phyloP scores from a whole-genome alignment of 2,888 invertebrate genomes.

The Adelphocoris suturalis region DNA sequence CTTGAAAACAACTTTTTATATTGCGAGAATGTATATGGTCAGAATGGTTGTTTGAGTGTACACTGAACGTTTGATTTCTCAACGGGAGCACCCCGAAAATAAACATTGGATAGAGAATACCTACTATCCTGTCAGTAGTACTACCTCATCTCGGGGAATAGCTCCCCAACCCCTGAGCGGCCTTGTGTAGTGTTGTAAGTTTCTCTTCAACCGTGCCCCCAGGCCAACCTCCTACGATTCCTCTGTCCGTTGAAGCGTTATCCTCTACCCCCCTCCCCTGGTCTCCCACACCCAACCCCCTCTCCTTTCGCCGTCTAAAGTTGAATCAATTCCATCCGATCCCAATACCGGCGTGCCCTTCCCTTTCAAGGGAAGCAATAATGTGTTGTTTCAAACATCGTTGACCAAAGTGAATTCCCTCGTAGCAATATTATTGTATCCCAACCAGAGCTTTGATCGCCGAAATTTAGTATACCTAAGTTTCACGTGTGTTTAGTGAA shows the following conservation, averaged over 20 bases:
- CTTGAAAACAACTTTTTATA: too few species aligned
- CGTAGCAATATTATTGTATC: conserved; percentile 5
- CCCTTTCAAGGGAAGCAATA: conserved; percentile 56
- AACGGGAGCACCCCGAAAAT: neutral
- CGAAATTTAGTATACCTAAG: too few species aligned
- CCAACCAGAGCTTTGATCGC: neutral
- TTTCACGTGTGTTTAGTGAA: too few species aligned
- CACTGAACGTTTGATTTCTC: neutral
- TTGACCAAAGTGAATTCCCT: conserved; percentile 61
- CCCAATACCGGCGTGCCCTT: conserved; percentile 3
- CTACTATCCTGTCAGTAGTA: neutral
- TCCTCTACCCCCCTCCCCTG: neutral
- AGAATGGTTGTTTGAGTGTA: neutral
- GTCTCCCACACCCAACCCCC: neutral
- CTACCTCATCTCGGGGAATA: neutral
- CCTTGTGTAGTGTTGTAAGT: conserved; percentile 14
- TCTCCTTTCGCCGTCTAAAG: neutral
- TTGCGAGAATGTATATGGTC: too few species aligned
- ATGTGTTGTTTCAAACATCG: conserved; percentile 60
- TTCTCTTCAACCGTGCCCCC: conserved; percentile 23
- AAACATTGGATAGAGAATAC: neutral
- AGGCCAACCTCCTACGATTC: neutral
- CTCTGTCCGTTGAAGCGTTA: neutral
- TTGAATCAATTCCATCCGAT: conserved; percentile 54
- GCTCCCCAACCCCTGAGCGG: neutral